Conservation (phyloP, 2,888 invertebrate species). For the Metallyticus violacea region DNA sequence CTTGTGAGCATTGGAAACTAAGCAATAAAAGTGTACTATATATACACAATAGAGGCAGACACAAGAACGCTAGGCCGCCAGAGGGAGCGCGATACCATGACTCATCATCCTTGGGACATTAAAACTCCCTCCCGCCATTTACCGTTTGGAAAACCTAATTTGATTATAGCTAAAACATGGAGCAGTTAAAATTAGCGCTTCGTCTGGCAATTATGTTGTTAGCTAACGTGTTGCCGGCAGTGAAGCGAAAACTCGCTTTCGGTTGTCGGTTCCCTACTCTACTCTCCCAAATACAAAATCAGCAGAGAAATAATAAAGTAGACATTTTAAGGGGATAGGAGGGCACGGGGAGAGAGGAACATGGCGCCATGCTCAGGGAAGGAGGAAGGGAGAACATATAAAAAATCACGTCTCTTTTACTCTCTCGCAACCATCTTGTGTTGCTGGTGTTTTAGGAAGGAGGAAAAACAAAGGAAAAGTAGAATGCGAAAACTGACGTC, state of each 20-base stretch:
- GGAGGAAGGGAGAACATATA: not conserved
- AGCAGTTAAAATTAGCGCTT: conserved; percentile 6
- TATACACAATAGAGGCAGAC: not conserved
- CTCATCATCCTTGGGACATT: not conserved
- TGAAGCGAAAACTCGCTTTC: not conserved
- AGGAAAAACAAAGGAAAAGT: not conserved
- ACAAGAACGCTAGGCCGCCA: too few relatives aligned
- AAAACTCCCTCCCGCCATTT: not conserved
- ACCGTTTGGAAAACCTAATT: not conserved
- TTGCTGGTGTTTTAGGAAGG: not conserved
- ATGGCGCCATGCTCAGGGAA: not conserved
- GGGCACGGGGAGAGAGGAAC: not conserved
- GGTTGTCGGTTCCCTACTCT: not conserved
- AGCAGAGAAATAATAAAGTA: not conserved
- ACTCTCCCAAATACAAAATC: not conserved
- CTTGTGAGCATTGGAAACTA: not conserved
- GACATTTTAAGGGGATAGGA: not conserved
- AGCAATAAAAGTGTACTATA: not conserved
- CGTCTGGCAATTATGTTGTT: conserved; percentile 21
- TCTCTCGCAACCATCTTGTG: not conserved
- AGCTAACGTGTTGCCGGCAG: not conserved
- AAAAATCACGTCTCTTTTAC: not conserved
- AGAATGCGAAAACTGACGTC: not conserved
- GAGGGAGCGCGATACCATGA: too few relatives aligned
- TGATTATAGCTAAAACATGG: not conserved